Evolutionary conservation across 2,888 invertebrate species (phyloP), one percentile per base, ranked within the genome.

Genomic region (Eurytoma adleriae): DNA sequence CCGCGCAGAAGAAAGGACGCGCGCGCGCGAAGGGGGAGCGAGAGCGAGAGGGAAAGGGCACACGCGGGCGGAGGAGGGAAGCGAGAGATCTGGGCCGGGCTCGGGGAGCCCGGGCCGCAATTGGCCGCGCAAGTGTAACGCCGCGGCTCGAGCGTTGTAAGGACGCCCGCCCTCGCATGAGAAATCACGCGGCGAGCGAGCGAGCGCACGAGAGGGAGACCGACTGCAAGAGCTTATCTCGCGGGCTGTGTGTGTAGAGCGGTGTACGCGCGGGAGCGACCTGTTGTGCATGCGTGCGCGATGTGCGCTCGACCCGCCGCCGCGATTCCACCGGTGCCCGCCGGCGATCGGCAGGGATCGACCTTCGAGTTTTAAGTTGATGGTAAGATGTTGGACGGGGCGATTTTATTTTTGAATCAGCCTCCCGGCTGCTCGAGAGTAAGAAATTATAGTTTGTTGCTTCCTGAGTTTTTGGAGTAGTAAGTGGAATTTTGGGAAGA

Each of bases 121-220:
- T 88, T 88, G 88, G 87, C 87, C 86, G 85, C 86, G 86, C 88
- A 87, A 87, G 85, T 88, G 86, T 88, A 88, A 86, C 85, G 86
- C 84, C 70, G 84, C 86, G 86, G 40, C 18, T 86, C 87, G 87
- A 86, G 88, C 88, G 88, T 87, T 87, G 87, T 88, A 86, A 86
- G 85, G 84, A 84, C 86, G 85, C 87, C 87, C 88, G 88, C 88
- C 88, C 87, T 86, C 88, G 86, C 87, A 85, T 85, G 83, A 83
- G 86, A 77, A 77, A 72, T 77, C 84, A 79, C 78, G 40, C 40
- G 40, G 13, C 13, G 24, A 24, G 14, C 40, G 24, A 24, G 24
- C 18, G 40, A 7, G 57, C 14, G 52, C 7, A 16, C 30, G 56
- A 40, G 50, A 16, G 56, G 1, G 54, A 70, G 5, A 27, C 16